Evolutionary conservation across 2,113 vertebrate genomes (phyloP), one percentile per base, ranked within the genome.

Genomic region (Genyomyrus donnyi): DNA sequence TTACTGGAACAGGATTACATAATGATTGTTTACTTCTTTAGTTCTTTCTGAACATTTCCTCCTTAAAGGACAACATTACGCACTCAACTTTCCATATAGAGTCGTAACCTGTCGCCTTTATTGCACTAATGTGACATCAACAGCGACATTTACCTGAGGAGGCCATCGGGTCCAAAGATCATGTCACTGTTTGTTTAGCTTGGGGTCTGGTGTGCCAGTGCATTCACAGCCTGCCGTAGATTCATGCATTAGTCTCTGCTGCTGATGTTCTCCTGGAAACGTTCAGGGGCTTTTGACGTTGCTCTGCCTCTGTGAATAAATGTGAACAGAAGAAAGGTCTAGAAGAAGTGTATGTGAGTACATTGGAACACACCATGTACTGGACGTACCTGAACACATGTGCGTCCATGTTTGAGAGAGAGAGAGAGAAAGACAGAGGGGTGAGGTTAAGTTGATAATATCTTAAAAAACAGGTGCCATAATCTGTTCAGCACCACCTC

Each of bases 161-260:
- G 31, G 42, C 31, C 9, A 49, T 45, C 17, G 48, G 89, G 89
- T 90, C 89, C 89, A 80, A 90, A 90, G 89, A 53, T 87, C 89
- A 53, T 11, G 31, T 13, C 48, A 8, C 31, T 88, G 31, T 89
- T 85, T 90, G 35, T 90, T 90, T 80, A 80, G 39, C 27, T 19
- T 8, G 17, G 0, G 1, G 9, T 27, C 17, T 45, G 77, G 24
- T 56, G 52, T 89, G 85, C n/a, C 49, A 11, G 10, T 8, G 27
- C 15, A 35, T 52, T 87, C 5, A 52, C 48, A 21, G 24, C 85
- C 85, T 6, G n/a, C 5, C 27, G 21, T n/a, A 31, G 10, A 52
- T 53, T 24, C 21, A 13, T 19, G 8, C 19, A 48, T 17, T 17
- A 53, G 50, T 53, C 50, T 17, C 24, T 87, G 49, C 31, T 21